Evolutionary conservation across 2,797 vertebrate genomes (phyloP).

Genomic region (Eulemur mongoz): DNA sequence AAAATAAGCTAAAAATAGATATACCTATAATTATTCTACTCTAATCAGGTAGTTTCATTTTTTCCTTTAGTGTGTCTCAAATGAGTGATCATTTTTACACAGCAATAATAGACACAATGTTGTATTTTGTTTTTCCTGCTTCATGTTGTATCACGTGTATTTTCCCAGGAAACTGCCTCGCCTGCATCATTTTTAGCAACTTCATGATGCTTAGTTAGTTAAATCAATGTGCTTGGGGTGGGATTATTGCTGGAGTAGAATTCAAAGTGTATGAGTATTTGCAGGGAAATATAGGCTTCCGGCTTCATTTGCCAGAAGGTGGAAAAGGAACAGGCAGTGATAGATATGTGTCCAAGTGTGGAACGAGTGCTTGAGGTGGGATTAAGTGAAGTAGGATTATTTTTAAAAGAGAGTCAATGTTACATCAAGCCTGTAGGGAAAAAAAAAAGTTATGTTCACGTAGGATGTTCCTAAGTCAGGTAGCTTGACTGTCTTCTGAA

Average conservation of each 20-base stretch:
- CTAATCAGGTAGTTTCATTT: background rate
- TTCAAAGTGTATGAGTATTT: background rate
- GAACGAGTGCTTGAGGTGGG: background rate
- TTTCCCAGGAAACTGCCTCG: background rate
- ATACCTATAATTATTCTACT: background rate
- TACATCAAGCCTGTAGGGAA: background rate
- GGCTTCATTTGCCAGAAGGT: background rate
- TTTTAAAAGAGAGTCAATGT: background rate
- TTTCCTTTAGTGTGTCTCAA: background rate
- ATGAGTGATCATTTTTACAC: background rate
- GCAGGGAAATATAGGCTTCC: background rate
- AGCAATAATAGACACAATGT: background rate
- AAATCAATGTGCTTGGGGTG: background rate
- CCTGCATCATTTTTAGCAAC: background rate
- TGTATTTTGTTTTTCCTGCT: conserved; percentile 29
- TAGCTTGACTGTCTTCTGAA: background rate
- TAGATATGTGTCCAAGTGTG: background rate
- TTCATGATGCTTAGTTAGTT: background rate
- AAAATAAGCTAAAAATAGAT: background rate
- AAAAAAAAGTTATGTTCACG: background rate
- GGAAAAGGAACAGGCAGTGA: background rate
- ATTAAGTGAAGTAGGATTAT: background rate
- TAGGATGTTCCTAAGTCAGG: background rate
- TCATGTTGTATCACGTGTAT: background rate
- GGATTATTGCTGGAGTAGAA: background rate